These are phyloP conservation scores for Teinopalpus imperialis DNA, from an alignment of 2,888 invertebrate species.

Conservation along the genomic window DNA sequence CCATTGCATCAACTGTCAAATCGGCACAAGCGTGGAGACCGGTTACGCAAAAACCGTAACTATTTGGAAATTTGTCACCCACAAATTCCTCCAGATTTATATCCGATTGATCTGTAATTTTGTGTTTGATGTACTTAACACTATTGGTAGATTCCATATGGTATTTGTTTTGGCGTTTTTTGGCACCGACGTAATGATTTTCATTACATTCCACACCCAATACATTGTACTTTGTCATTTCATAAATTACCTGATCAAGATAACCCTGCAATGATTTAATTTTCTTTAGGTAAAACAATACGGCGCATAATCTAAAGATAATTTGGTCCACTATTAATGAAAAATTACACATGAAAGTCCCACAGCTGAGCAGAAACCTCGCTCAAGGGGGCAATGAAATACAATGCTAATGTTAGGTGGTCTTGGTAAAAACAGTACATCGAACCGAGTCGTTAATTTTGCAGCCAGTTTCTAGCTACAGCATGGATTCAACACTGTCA, in stretches of 20 bases:
- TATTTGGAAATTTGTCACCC: slow-evolving; percentile 55
- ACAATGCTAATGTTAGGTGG: too few relatives aligned
- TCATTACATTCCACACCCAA: slow-evolving; percentile 86
- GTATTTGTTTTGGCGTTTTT: slow-evolving; percentile 78
- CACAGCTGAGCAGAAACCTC: too few relatives aligned
- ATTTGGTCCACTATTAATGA: too few relatives aligned
- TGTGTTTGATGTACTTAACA: slow-evolving; percentile 83
- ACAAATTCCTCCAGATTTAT: slow-evolving; percentile 62
- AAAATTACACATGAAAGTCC: too few relatives aligned
- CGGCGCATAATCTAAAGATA: too few relatives aligned
- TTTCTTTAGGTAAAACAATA: too few relatives aligned
- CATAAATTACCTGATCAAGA: slow-evolving; percentile 84
- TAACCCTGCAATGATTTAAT: slow-evolving; percentile 83
- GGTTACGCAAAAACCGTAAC: slow-evolving; percentile 54
- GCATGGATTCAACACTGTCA: too few relatives aligned
- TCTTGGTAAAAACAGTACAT: too few relatives aligned
- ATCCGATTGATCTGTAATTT: slow-evolving; percentile 76
- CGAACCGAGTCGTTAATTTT: too few relatives aligned
- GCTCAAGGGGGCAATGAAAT: too few relatives aligned
- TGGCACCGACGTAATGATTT: slow-evolving; percentile 79
- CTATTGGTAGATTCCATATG: slow-evolving; percentile 71
- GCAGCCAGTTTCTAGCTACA: too few relatives aligned
- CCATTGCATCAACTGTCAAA: slow-evolving; percentile 85
- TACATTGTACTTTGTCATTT: slow-evolving; percentile 81
- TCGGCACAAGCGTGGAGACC: slow-evolving; percentile 92